Evolutionary conservation across 2,888 invertebrate genomes (phyloP).

Genomic region (Acanthosepion lycidas): DNA sequence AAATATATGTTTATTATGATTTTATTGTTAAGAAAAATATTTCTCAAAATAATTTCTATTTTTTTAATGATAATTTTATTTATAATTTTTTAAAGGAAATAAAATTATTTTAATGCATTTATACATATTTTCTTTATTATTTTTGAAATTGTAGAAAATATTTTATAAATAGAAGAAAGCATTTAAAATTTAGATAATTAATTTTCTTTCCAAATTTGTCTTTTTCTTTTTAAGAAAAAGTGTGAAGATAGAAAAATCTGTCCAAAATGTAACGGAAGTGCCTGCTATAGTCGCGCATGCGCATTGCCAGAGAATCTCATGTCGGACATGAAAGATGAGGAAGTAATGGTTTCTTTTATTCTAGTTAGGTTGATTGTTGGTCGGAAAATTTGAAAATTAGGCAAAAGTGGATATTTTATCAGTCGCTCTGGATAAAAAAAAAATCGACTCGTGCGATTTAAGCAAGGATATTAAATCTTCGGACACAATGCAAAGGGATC

Average conservation of each 20-base stretch:
- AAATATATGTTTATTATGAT: too few relatives aligned
- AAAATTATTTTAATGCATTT: too few relatives aligned
- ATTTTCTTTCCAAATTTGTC: too few relatives aligned
- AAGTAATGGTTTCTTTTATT: slow-evolving; percentile 33
- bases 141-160: too few relatives aligned
- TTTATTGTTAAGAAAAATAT: too few relatives aligned
- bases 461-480: background rate
- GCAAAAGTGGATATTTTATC: background rate
- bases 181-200: too few relatives aligned
- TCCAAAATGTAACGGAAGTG: background rate
- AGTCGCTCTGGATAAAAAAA: background rate
- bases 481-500: background rate
- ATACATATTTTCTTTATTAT: too few relatives aligned
- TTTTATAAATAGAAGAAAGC: too few relatives aligned
- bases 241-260: background rate
- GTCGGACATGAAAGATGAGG: background rate
- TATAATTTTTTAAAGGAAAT: too few relatives aligned
- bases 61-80: too few relatives aligned
- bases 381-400: slow-evolving; percentile 33
- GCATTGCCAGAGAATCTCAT: background rate
- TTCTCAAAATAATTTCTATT: too few relatives aligned
- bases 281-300: background rate
- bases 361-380: background rate
- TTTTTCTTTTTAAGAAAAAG: too few relatives aligned
- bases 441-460: background rate